A percentile compares a stretch with the other conserved stretches of the same genome.
Evolutionary conservation across 2,888 invertebrate species (phyloP).

Genomic region (Meteorus colon): DNA sequence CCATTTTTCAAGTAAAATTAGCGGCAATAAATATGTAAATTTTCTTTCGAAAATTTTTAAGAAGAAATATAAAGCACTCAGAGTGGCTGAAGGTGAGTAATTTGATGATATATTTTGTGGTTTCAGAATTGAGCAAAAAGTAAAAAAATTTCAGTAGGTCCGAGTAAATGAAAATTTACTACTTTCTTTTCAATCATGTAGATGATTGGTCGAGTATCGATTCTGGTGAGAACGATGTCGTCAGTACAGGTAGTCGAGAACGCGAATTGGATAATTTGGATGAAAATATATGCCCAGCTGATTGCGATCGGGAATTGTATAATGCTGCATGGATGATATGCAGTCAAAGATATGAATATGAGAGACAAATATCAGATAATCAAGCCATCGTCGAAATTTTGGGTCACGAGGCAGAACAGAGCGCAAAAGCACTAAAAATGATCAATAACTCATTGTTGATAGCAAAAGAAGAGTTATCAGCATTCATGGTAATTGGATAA

Average conservation of each 20-base stretch:
- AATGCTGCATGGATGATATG: constrained; percentile 80
- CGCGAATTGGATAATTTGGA: constrained; percentile 81
- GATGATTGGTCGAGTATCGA: constrained; percentile 51
- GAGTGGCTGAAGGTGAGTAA: constrained; percentile 77
- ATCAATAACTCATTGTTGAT: constrained; percentile 76
- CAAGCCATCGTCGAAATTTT: constrained; percentile 76
- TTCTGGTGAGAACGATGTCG: constrained; percentile 14
- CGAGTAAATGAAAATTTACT: background rate
- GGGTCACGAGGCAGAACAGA: constrained; percentile 78
- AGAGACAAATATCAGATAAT: constrained; percentile 78
- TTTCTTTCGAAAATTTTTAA: constrained; percentile 88
- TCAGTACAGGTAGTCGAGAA: constrained; percentile 77
- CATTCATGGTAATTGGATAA: constrained; percentile 77
- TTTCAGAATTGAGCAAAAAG: background rate
- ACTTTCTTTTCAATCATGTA: background rate
- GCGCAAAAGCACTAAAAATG: constrained; percentile 76
- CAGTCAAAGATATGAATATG: constrained; percentile 76
- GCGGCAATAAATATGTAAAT: constrained; percentile 84
- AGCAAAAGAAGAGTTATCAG: constrained; percentile 78
- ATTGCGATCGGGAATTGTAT: constrained; percentile 81
- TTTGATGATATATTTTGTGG: constrained; percentile 44
- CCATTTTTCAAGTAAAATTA: constrained; percentile 77
- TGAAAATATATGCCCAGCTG: constrained; percentile 82
- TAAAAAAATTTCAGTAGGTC: background rate
- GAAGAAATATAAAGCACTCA: constrained; percentile 85